Conservation (phyloP, 1,140 invertebrate species). For the Drosophila novamexicana region DNA sequence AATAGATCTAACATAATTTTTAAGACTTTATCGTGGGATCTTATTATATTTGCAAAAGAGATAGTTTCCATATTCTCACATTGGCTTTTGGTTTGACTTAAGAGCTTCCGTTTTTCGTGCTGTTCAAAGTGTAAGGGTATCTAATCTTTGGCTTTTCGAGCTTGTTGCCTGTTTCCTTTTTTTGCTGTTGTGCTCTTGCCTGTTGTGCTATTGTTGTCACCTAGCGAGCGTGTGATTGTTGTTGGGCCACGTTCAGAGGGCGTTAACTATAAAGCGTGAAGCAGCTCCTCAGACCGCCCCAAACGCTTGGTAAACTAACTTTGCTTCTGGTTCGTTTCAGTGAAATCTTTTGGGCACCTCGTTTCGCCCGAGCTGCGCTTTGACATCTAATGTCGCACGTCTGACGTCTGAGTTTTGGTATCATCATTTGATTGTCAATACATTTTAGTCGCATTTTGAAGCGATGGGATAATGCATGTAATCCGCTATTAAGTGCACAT, state of each 20-base stretch:
- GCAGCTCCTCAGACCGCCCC: not conserved
- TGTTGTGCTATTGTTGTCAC: constrained; percentile 21
- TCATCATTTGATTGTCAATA: constrained; percentile 80
- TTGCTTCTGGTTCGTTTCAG: constrained; percentile 47
- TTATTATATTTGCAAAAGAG: too few species aligned
- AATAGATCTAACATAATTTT: too few species aligned
- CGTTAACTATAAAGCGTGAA: constrained; percentile 19
- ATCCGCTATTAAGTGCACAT: constrained; percentile 84
- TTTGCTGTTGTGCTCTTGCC: constrained; percentile 11
- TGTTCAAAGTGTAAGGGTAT: constrained; percentile 16
- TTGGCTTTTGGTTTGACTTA: too few species aligned
- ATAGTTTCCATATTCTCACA: too few species aligned
- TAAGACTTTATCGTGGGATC: too few species aligned
- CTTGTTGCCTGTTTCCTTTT: constrained; percentile 12
- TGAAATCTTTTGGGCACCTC: constrained; percentile 15
- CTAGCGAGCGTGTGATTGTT: constrained; percentile 25
- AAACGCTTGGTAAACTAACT: constrained; percentile 29
- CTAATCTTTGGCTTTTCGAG: constrained; percentile 33
- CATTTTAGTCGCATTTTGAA: constrained; percentile 78
- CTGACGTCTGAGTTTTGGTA: constrained; percentile 57
- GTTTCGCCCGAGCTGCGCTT: constrained; percentile 12
- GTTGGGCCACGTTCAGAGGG: constrained; percentile 19
- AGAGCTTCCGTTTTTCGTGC: not conserved
- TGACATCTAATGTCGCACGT: constrained; percentile 28
- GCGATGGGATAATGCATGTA: constrained; percentile 82